phyloP scores from a whole-genome alignment of 2,113 vertebrate species.

The Cromileptes altivelis region DNA sequence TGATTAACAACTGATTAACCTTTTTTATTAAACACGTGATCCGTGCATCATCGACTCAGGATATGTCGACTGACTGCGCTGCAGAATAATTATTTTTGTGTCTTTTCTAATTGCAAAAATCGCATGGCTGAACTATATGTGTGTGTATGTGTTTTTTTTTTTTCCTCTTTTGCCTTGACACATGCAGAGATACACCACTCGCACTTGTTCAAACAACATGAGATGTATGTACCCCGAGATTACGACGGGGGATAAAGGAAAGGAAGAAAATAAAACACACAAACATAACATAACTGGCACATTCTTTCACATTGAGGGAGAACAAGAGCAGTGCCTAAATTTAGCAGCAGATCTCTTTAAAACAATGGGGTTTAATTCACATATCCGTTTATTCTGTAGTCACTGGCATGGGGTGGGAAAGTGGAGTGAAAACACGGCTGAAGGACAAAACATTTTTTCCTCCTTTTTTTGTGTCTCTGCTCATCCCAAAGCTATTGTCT shows the following conservation, averaged over 20 bases:
- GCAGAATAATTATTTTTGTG: constrained; percentile 87
- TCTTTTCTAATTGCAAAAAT: constrained; percentile 88
- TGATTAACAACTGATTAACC: constrained; percentile 91
- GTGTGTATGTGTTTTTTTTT: constrained; percentile 55
- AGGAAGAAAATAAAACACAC: constrained; percentile 68
- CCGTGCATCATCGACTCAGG: constrained; percentile 86
- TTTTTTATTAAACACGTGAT: constrained; percentile 89
- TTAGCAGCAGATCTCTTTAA: constrained; percentile 81
- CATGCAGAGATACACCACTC: constrained; percentile 67
- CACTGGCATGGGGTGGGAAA: constrained; percentile 76
- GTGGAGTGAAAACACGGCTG: constrained; percentile 78
- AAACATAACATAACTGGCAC: constrained; percentile 68
- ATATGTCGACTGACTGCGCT: constrained; percentile 84
- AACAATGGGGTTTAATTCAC: constrained; percentile 87
- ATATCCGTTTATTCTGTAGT: constrained; percentile 84
- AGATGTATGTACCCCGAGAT: constrained; percentile 68
- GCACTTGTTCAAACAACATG: constrained; percentile 67
- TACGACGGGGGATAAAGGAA: constrained; percentile 67
- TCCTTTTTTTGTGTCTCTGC: constrained; percentile 72
- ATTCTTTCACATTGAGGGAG: constrained; percentile 68
- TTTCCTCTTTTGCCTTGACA: constrained; percentile 53
- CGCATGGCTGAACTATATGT: constrained; percentile 82
- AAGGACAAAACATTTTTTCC: constrained; percentile 82
- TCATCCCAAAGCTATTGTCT: constrained; percentile 85
- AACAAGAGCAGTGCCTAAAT: constrained; percentile 73